These are phyloP conservation scores for Zalophus californianus DNA, from an alignment of 2,797 vertebrate species.

Conservation along the genomic window DNA sequence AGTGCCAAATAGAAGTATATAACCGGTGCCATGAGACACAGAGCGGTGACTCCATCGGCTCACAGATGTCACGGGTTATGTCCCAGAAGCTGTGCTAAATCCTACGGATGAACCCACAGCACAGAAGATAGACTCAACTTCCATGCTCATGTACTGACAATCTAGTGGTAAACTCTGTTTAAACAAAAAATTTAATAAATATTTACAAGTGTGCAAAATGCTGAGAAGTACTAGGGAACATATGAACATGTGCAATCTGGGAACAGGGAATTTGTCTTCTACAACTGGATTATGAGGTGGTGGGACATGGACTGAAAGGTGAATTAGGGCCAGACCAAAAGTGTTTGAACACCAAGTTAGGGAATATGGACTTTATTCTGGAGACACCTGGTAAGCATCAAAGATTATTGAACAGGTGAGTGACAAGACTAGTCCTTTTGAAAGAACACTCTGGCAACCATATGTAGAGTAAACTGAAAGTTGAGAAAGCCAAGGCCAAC, in stretches of 20 bases:
- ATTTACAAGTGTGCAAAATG: conserved; percentile 54
- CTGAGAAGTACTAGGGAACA: neutral
- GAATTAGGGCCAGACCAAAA: conserved; percentile 68
- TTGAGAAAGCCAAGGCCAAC: conserved; percentile 6
- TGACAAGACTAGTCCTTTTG: conserved; percentile 76
- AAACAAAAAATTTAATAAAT: conserved; percentile 47
- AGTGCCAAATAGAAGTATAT: neutral
- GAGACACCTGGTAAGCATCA: conserved; percentile 81
- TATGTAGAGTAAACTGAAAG: conserved; percentile 74
- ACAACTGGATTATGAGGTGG: conserved; percentile 67
- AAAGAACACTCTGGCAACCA: conserved; percentile 81
- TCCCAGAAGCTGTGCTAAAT: neutral
- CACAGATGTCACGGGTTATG: neutral
- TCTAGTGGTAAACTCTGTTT: neutral
- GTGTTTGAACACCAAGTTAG: conserved; percentile 48
- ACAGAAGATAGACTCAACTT: neutral
- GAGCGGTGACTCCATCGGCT: neutral
- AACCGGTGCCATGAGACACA: neutral
- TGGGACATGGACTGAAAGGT: conserved; percentile 67
- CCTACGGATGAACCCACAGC: neutral
- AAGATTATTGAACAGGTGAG: conserved; percentile 83
- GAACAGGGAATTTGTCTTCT: conserved; percentile 49
- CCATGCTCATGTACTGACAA: neutral
- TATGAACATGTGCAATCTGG: conserved; percentile 36
- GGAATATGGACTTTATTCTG: conserved; percentile 70